Base-by-base conservation (phyloP, 1,140 invertebrate genomes). In the Ceratina japonica region DNA sequence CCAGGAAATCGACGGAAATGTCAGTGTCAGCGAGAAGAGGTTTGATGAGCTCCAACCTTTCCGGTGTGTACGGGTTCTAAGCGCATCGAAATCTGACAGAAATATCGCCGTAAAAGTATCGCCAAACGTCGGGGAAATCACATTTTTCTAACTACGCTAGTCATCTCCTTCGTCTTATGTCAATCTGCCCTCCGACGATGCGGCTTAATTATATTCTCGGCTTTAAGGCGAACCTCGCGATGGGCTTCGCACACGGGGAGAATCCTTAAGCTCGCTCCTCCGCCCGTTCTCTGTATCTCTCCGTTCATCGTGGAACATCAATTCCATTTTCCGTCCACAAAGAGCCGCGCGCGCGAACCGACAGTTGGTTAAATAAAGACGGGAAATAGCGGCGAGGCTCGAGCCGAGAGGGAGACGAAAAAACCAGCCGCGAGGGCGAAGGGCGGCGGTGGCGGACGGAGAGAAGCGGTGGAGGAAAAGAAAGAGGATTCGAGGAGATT, bases 401-500 rank as follows among this genome's bases (percentile, higher is more conserved):
- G 44, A 51, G 52, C 10, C 27, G 72, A 44, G 20, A 69, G 73
- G 7, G 18, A 70, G 20, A 69, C 63, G 54, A 75, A 62, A 44
- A 75, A 62, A 44, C 20, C 18, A 24, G 15, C 13, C 37, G 44
- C 16, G 37, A 20, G 5, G 22, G 8, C 7, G 27, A 7, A 16
- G 58, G 44, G 20, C n/a, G 22, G 66, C 80, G 76, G 54, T 49
- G 63, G 72, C 69, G 37, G 37, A 44, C 3, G 37, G 37, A 44
- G 10, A 44, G 37, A 86, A 81, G 80, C 84, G 82, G 68, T 71
- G 44, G 63, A 51, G 27, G 72, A 54, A 61, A 79, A 81, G 68
- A 85, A 87, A 86, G 74, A 75, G 75, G 81, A 85, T 90, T 90
- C 87, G 85, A 86, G 84, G 80, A 88, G 90, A 91, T 91, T 90